phyloP scores from a whole-genome alignment of 2,113 vertebrate species.

The Chloropsis hardwickii region DNA sequence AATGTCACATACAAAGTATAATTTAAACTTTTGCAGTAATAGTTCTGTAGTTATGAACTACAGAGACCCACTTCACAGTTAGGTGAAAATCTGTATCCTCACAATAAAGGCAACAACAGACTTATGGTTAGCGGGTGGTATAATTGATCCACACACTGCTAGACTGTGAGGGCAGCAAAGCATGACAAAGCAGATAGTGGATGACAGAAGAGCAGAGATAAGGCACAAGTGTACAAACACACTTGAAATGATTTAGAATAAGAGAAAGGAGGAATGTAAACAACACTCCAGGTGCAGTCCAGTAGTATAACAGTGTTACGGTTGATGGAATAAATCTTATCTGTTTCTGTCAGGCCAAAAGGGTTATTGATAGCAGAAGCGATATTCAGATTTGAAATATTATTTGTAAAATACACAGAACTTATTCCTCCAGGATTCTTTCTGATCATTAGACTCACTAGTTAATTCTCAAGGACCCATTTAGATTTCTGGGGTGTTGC shows the following conservation, averaged over 20 bases:
- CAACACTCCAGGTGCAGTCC: background rate
- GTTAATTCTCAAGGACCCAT: background rate
- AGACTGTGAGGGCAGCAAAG: background rate
- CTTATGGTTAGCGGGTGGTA: background rate
- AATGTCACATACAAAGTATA: background rate
- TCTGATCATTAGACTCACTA: background rate
- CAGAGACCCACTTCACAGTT: background rate
- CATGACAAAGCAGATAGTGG: background rate
- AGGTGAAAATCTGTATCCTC: background rate
- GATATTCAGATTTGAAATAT: background rate
- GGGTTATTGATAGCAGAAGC: background rate
- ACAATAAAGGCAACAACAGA: background rate
- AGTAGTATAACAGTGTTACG: background rate
- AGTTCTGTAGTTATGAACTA: background rate
- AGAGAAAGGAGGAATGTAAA: background rate
- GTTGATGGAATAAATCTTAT: background rate
- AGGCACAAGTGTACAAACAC: background rate
- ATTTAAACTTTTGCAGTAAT: background rate
- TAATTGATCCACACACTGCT: background rate
- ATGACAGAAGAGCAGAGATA: background rate
- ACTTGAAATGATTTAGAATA: background rate
- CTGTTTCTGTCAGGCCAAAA: background rate
- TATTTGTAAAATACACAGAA: background rate
- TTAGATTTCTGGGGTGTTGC: background rate
- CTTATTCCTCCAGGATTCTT: background rate